Conservation (phyloP, 1,140 invertebrate species). For the Orchestia grillus region DNA sequence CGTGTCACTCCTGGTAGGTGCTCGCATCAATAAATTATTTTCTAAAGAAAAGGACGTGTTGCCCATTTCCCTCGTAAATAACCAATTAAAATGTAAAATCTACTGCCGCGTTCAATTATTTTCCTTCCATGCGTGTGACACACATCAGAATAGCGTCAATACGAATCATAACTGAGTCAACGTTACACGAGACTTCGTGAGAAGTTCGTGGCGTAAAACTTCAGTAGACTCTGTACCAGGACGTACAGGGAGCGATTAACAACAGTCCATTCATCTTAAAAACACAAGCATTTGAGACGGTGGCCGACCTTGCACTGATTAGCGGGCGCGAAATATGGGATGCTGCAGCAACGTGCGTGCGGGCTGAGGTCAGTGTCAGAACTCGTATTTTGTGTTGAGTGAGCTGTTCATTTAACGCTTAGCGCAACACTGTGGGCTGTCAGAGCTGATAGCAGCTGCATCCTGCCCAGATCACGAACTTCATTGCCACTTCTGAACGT, state of each 20-base stretch:
- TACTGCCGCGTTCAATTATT: too few relatives aligned
- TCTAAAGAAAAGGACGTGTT: too few relatives aligned
- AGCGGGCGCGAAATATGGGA: background rate
- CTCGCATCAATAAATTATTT: too few relatives aligned
- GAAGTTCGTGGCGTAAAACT: background rate
- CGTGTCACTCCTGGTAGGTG: too few relatives aligned
- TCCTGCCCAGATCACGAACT: background rate
- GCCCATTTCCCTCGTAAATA: too few relatives aligned
- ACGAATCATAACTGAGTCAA: background rate
- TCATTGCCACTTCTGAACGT: background rate
- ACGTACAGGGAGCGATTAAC: background rate
- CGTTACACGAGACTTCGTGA: background rate
- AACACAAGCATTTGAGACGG: background rate
- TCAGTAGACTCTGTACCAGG: background rate
- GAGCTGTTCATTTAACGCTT: background rate
- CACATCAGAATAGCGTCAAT: background rate
- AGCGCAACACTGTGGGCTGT: background rate
- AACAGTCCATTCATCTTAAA: background rate
- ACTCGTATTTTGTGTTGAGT: background rate
- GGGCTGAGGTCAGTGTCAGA: background rate
- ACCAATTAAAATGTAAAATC: too few relatives aligned
- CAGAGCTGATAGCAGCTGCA: background rate
- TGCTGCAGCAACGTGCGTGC: background rate
- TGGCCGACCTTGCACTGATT: background rate
- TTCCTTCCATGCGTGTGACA: background rate